A percentile compares a stretch with the other conserved stretches of the same genome.
phyloP scores from a whole-genome alignment of 2,113 vertebrate genomes.

The Sterna hirundo region DNA sequence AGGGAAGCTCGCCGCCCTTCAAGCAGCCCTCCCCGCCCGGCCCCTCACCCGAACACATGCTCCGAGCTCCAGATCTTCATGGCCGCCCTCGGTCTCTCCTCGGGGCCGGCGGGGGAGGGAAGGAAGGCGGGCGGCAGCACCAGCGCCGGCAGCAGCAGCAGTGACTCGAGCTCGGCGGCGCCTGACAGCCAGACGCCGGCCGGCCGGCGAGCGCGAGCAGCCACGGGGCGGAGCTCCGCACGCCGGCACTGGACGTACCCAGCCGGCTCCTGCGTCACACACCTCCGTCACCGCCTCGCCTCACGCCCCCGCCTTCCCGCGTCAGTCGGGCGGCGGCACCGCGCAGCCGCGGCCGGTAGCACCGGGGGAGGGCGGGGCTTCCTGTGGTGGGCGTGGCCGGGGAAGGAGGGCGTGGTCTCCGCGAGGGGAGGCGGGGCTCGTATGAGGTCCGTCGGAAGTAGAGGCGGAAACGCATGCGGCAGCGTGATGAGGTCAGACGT shows the following conservation, averaged over 20 bases:
- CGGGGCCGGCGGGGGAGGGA: neutral
- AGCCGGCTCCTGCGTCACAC: neutral
- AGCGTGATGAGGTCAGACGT: slow-evolving; percentile 11
- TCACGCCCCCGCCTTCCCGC: neutral
- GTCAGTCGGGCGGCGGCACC: rapidly evolving
- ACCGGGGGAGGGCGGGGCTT: neutral
- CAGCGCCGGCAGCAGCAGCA: no score
- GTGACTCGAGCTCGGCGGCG: neutral
- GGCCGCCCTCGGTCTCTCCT: neutral
- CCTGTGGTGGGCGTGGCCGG: neutral
- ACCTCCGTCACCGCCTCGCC: neutral
- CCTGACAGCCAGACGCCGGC: neutral
- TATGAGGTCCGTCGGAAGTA: neutral
- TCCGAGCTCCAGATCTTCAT: slow-evolving; percentile 82
- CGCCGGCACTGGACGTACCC: neutral
- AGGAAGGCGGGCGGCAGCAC: no score
- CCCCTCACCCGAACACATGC: slow-evolving; percentile 76
- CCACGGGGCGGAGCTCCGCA: neutral
- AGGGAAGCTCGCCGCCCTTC: neutral
- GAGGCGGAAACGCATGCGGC: rapidly evolving
- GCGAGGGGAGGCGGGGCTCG: neutral
- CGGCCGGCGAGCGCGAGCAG: neutral
- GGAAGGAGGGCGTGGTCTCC: no score
- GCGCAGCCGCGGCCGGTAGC: neutral
- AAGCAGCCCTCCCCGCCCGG: no score